These are phyloP conservation scores for Lepisosteus oculatus DNA, from an alignment of 2,113 vertebrate species.

Conservation along the genomic window DNA sequence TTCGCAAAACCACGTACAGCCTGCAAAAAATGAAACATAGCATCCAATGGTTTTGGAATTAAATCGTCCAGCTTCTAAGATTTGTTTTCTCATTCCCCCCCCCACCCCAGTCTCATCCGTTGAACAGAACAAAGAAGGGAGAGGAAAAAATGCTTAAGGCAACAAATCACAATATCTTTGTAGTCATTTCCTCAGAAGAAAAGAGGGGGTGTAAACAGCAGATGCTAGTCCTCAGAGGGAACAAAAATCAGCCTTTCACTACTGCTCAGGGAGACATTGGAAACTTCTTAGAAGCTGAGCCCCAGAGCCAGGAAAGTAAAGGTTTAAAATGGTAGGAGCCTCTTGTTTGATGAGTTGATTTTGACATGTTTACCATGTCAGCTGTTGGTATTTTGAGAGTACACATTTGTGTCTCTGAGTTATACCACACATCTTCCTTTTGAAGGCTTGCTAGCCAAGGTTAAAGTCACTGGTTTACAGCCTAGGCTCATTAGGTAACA, in stretches of 20 bases:
- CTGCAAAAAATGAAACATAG: neutral
- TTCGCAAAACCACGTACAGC: neutral
- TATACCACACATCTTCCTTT: too few species aligned
- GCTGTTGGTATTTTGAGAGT: too few species aligned
- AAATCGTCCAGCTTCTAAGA: neutral
- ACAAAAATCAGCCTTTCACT: neutral
- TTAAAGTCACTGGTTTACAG: too few species aligned
- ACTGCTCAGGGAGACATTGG: neutral
- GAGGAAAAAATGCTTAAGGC: neutral
- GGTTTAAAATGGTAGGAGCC: neutral
- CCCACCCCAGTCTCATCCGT: neutral
- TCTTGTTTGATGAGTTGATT: neutral
- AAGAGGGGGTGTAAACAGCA: neutral
- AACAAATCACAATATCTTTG: conserved; percentile 7
- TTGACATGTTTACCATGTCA: neutral
- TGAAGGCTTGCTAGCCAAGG: too few species aligned
- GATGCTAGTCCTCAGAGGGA: neutral
- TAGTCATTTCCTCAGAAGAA: conserved; percentile 3
- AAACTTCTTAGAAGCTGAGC: neutral
- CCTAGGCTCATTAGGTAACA: too few species aligned
- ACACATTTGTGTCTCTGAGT: too few species aligned
- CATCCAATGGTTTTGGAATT: neutral
- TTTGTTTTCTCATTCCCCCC: neutral
- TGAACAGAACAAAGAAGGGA: neutral
- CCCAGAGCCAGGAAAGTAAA: neutral